These are phyloP conservation scores for Leptodactylus fallax DNA, from an alignment of 2,797 vertebrate genomes.

Conservation along the genomic window DNA sequence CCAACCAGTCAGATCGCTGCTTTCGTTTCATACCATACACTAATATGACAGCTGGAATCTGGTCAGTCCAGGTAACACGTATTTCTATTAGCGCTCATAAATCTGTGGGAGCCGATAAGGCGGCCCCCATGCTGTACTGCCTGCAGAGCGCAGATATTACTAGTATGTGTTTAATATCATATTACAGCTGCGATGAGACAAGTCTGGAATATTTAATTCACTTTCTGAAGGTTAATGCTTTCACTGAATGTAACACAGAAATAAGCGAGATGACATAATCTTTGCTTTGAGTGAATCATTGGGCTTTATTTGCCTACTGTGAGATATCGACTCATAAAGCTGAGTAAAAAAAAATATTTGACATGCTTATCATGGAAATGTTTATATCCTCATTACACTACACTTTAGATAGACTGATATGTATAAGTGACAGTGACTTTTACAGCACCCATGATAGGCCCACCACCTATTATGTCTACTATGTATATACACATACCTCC, in stretches of 20 bases:
- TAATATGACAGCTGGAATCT: not conserved
- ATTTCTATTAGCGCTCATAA: not conserved
- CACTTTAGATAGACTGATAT: not conserved
- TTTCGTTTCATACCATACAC: not conserved
- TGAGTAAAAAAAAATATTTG: not conserved
- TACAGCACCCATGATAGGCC: not conserved
- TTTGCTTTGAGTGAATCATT: constrained; percentile 50
- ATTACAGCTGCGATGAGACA: not conserved
- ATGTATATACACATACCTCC: too few relatives aligned
- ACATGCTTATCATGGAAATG: constrained; percentile 22
- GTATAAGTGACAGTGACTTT: not conserved
- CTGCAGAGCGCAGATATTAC: constrained; percentile 5
- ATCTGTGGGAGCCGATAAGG: not conserved
- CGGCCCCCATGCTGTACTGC: not conserved
- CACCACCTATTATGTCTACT: not conserved
- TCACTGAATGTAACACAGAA: constrained; percentile 33
- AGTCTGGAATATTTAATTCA: constrained; percentile 11
- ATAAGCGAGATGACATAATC: constrained; percentile 54
- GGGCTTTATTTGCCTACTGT: constrained; percentile 36
- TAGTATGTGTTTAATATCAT: constrained; percentile 3
- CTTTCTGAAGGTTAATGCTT: constrained; percentile 38
- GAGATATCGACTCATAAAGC: constrained; percentile 5
- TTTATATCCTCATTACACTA: constrained; percentile 37
- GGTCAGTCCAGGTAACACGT: not conserved
- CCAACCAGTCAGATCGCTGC: not conserved